Evolutionary conservation across 2,113 vertebrate species (phyloP).

Genomic region (zebrafish (Danio rerio)): DNA sequence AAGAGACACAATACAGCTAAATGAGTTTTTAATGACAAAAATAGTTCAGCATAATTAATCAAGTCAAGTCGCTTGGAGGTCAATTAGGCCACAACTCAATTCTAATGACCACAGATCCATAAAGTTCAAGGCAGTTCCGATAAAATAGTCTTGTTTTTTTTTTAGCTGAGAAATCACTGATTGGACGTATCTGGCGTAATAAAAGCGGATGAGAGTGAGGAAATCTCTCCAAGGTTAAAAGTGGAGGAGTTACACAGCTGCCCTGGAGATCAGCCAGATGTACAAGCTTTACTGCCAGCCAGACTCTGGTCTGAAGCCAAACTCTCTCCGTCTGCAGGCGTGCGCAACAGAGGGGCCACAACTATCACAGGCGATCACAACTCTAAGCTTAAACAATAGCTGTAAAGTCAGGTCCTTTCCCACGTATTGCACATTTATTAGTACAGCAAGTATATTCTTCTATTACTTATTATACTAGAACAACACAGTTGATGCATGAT

Average conservation of each 20-base stretch:
- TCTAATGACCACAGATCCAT: constrained; percentile 19
- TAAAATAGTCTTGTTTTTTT: neutral
- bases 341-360: constrained; percentile 33
- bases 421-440: neutral
- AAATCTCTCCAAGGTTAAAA: constrained; percentile 51
- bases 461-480: neutral
- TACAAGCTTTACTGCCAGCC: constrained; percentile 41
- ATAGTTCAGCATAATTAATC: constrained; percentile 3
- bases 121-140: neutral
- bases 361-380: neutral
- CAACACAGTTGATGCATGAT: neutral
- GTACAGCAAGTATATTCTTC: neutral
- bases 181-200: constrained; percentile 52
- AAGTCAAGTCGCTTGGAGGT: neutral
- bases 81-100: neutral
- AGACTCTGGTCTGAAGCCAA: constrained; percentile 55
- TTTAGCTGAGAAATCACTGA: constrained; percentile 23
- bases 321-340: constrained; percentile 13
- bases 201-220: constrained; percentile 50
- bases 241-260: constrained; percentile 51
- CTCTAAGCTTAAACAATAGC: neutral
- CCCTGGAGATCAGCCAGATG: constrained; percentile 49
- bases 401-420: neutral
- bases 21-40: neutral
- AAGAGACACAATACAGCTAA: neutral